These are phyloP conservation scores for Agonum fuliginosum DNA, from an alignment of 2,888 invertebrate species.

Conservation along the genomic window DNA sequence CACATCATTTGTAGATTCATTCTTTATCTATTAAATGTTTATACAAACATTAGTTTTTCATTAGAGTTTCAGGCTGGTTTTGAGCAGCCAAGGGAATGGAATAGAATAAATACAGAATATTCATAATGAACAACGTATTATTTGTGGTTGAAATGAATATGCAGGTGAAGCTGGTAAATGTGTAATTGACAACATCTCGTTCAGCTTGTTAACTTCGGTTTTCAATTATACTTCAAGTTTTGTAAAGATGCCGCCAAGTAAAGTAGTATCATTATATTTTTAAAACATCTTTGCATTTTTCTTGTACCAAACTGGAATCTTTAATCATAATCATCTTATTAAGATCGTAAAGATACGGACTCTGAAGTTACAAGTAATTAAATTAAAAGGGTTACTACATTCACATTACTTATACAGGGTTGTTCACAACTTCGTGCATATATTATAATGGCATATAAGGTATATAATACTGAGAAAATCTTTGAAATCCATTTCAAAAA, in stretches of 20 bases:
- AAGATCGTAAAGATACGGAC: not conserved
- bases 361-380: no score
- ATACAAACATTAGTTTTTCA: no score
- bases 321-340: not conserved
- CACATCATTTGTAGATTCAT: no score
- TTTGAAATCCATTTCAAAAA: no score
- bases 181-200: not conserved
- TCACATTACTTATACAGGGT: no score
- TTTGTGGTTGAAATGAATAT: not conserved
- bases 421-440: no score
- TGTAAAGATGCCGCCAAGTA: not conserved
- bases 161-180: not conserved
- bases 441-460: no score
- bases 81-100: no score
- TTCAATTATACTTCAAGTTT: not conserved
- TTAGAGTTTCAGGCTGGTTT: no score
- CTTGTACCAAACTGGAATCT: not conserved
- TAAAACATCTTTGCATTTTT: conserved; percentile 3
- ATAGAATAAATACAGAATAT: not conserved
- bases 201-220: not conserved
- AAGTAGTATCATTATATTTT: not conserved
- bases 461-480: no score
- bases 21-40: no score
- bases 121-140: not conserved
- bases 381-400: no score